Base-by-base conservation (phyloP, 2,888 invertebrate species). In the Melipona beecheii region DNA sequence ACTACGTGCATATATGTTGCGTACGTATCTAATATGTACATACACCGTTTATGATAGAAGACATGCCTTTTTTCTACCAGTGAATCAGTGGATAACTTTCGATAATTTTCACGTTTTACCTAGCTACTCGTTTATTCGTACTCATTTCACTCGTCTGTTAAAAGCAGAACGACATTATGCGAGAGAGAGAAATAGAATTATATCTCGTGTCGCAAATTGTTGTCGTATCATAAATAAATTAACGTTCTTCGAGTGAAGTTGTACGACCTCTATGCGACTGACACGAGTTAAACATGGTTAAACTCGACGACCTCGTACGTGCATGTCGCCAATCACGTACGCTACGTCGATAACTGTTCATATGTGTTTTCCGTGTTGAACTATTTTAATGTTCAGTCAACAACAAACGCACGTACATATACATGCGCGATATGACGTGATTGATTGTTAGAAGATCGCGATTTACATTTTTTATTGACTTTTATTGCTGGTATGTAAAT, bases 261-360 rank as follows among this genome's bases (percentile, higher is more conserved):
- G 31, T 9, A 43, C 56, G 70, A 71, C 65, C 64, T 77, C 24
- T 77, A 58, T 70, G 50, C n/a, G n/a, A 31, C 31, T 64, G 56
- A 80, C 69, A 66, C 65, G 15, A 75, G 64, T 81, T 69, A 54
- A 71, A 74, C 81, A 49, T 31, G 82, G 64, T 81, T 69, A 54
- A 71, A 74, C 81, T 54, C 49, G 82, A 31, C 54, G 65, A 58
- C 68, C 72, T 69, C 50, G 73, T 17, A 58, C 49, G 27, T 65
- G 70, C 56, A 64, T 56, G 76, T 17, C 50, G 31, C 24, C 9
- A 27, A 75, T 76, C 69, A 69, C 78, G 68, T 73, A 72, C 31
- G 27, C 49, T 68, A 69, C 52, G 27, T 65, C 64, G 65, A 66
- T 58, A 70, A 70, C 6, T 21, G n/a, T 24, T 79, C 71, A 15